A percentile compares a stretch with the other conserved stretches of the same genome.
phyloP scores from a whole-genome alignment of 2,797 vertebrate genomes.

The Microctenopoma stevenorrisi region DNA sequence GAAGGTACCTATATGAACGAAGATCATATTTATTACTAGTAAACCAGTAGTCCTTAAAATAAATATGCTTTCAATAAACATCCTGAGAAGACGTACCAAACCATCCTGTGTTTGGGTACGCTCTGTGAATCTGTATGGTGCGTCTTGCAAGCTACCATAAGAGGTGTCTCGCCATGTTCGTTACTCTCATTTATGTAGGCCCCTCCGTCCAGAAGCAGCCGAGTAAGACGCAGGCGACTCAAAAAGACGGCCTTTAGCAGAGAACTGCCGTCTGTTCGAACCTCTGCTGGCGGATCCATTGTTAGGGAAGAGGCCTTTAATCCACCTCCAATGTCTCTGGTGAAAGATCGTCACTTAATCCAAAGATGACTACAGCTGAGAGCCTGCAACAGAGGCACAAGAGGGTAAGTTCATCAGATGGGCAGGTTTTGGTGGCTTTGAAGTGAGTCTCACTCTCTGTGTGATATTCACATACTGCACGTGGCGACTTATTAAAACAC shows the following conservation, averaged over 20 bases:
- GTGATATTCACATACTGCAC: too few species aligned
- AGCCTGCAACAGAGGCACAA: constrained; percentile 36
- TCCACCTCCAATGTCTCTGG: constrained; percentile 3
- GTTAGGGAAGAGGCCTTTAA: neutral
- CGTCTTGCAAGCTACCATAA: constrained; percentile 91
- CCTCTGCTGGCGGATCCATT: constrained; percentile 58
- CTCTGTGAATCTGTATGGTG: constrained; percentile 87
- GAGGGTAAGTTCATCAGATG: neutral
- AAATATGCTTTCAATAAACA: neutral
- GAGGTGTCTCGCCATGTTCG: constrained; percentile 88
- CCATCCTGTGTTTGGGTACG: constrained; percentile 87
- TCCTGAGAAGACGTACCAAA: constrained; percentile 77
- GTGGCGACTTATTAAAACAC: too few species aligned
- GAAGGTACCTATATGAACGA: constrained; percentile 85
- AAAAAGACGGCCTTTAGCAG: constrained; percentile 90
- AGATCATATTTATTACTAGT: constrained; percentile 20
- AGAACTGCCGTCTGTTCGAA: constrained; percentile 79
- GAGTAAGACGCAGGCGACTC: constrained; percentile 89
- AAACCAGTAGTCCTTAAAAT: neutral
- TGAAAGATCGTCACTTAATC: constrained; percentile 1
- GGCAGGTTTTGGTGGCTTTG: neutral
- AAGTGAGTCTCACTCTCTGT: too few species aligned
- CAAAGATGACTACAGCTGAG: neutral
- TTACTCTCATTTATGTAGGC: constrained; percentile 95
- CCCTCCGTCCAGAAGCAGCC: constrained; percentile 91